A percentile compares a stretch with the other conserved stretches of the same genome.
Conservation (phyloP, 2,888 invertebrate genomes). For the Eupeodes luniger region DNA sequence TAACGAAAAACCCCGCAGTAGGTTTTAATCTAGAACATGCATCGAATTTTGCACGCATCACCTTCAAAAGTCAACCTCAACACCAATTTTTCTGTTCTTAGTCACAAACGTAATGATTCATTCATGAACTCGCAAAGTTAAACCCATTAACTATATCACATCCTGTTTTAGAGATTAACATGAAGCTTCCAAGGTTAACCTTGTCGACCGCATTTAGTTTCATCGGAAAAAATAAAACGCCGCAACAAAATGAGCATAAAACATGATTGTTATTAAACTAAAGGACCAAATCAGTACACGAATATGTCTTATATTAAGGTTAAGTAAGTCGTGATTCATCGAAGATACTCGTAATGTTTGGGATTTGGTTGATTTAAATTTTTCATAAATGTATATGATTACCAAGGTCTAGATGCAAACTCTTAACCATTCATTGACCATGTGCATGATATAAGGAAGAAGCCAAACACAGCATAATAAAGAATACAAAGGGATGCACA, state of each 20-base stretch:
- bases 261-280: not conserved
- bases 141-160: not conserved
- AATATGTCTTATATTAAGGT: not conserved
- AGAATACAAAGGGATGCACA: too few species aligned
- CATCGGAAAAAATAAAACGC: not conserved
- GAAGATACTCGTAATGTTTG: not conserved
- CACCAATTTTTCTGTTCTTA: not conserved
- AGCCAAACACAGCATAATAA: too few species aligned
- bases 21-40: not conserved
- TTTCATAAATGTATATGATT: not conserved
- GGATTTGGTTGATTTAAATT: not conserved
- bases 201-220: not conserved
- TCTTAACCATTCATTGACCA: too few species aligned
- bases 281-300: not conserved
- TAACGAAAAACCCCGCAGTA: not conserved
- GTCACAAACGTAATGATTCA: constrained; percentile 8
- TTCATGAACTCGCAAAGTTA: not conserved
- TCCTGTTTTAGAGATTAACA: constrained; percentile 13
- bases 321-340: not conserved
- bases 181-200: not conserved
- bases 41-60: not conserved
- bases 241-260: not conserved
- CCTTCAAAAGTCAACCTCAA: not conserved
- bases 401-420: too few species aligned
- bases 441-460: too few species aligned